Percentiles rank a stretch among this genome's conserved stretches.
Evolutionary conservation across 2,888 invertebrate species (phyloP).

Genomic region (Micoletzkya japonica): DNA sequence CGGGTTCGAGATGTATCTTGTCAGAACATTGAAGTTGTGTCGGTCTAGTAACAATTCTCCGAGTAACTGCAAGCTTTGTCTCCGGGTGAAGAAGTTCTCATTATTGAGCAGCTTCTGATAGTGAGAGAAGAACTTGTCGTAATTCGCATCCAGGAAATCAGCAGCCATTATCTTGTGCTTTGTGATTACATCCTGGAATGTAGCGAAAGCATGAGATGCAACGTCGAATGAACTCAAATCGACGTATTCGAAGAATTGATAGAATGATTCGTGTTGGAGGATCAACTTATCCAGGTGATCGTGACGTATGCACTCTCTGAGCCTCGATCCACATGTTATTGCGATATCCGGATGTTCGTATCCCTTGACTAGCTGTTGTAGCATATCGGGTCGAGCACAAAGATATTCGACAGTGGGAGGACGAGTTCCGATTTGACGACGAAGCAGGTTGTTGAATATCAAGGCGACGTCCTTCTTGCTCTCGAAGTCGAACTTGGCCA

Average conservation of each 20-base stretch:
- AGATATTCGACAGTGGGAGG: constrained; percentile 97
- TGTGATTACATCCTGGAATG: constrained; percentile 71
- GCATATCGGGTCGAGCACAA: constrained; percentile 93
- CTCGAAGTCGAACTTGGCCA: constrained; percentile 77
- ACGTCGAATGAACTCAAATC: constrained; percentile 99
- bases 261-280: constrained; percentile 95
- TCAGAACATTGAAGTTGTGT: constrained; percentile 92
- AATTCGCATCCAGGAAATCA: constrained; percentile 97
- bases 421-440: constrained; percentile 95
- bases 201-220: constrained; percentile 99
- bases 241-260: constrained; percentile 98
- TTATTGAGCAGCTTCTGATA: constrained; percentile 97
- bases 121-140: constrained; percentile 93
- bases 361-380: constrained; percentile 66
- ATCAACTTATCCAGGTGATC: constrained; percentile 92
- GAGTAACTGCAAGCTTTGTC: constrained; percentile 91
- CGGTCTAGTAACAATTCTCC: constrained; percentile 95
- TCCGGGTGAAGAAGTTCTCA: constrained; percentile 97
- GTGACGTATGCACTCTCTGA: constrained; percentile 95
- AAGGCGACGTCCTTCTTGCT: constrained; percentile 99
- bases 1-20: constrained; percentile 87
- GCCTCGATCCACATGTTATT: constrained; percentile 97
- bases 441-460: constrained; percentile 96
- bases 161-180: constrained; percentile 80
- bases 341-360: constrained; percentile 94